These are phyloP conservation scores for Haliaeetus leucogaster DNA, from an alignment of 2,113 vertebrate species.

Conservation along the genomic window DNA sequence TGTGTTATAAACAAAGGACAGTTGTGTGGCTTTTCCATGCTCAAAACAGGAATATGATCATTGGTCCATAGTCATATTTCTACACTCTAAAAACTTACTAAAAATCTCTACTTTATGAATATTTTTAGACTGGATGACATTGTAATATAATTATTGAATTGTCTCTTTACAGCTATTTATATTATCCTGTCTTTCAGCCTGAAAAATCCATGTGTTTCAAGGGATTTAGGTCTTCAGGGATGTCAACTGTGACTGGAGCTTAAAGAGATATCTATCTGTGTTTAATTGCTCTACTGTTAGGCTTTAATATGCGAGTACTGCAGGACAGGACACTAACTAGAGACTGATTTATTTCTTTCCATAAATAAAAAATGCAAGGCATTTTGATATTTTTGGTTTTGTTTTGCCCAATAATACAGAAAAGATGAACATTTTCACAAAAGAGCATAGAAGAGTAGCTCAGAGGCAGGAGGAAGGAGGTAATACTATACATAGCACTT, in stretches of 20 bases:
- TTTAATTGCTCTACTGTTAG: not conserved
- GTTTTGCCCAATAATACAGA: not conserved
- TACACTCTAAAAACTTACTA: not conserved
- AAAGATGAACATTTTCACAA: not conserved
- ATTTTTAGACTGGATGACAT: not conserved
- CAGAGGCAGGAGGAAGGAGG: not conserved
- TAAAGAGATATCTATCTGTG: not conserved
- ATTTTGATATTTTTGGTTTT: not conserved
- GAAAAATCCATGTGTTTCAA: slow-evolving; percentile 3
- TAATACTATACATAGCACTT: not conserved
- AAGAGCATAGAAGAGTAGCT: not conserved
- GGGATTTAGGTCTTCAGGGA: slow-evolving; percentile 19
- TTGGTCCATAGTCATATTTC: not conserved
- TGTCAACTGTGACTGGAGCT: not conserved
- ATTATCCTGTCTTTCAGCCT: not conserved
- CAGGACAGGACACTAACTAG: not conserved
- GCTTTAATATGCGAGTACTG: not conserved
- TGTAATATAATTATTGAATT: slow-evolving; percentile 5
- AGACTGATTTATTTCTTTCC: not conserved
- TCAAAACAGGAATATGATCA: not conserved
- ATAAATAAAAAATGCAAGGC: not conserved
- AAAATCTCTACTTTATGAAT: not conserved
- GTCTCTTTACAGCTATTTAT: slow-evolving; percentile 12
- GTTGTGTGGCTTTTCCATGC: not conserved
- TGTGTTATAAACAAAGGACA: not conserved